phyloP scores from a whole-genome alignment of 2,113 vertebrate genomes.

The Pseudois nayaur region DNA sequence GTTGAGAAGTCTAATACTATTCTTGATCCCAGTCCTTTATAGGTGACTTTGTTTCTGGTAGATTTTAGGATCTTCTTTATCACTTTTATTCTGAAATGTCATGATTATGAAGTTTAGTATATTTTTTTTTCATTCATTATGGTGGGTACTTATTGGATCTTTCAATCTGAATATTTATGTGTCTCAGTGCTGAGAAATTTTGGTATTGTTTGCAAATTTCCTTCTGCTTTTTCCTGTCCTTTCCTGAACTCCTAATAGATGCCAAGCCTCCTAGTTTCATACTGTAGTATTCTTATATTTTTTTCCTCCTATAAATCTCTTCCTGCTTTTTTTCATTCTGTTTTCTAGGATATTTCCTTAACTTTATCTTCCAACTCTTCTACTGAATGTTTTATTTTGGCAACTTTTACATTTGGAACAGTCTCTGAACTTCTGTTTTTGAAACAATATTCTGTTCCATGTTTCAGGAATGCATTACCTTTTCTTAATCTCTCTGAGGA shows the following conservation, averaged over 20 bases:
- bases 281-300: not conserved
- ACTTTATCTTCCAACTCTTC: not conserved
- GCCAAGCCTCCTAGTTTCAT: not conserved
- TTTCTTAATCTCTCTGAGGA: not conserved
- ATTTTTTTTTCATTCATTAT: not conserved
- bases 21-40: not conserved
- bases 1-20: not conserved
- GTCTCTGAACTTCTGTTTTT: not conserved
- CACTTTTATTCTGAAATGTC: not conserved
- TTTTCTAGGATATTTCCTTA: not conserved
- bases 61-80: not conserved
- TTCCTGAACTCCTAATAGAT: not conserved
- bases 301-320: not conserved
- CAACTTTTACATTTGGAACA: not conserved
- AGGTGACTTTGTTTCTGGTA: not conserved
- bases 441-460: not conserved
- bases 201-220: not conserved
- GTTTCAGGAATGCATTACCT: not conserved
- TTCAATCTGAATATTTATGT: not conserved
- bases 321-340: not conserved
- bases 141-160: not conserved
- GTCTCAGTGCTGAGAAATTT: not conserved
- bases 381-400: not conserved
- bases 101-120: not conserved
- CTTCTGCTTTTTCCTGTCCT: not conserved